phyloP scores from a whole-genome alignment of 2,113 vertebrate species.

The Tichodroma muraria region DNA sequence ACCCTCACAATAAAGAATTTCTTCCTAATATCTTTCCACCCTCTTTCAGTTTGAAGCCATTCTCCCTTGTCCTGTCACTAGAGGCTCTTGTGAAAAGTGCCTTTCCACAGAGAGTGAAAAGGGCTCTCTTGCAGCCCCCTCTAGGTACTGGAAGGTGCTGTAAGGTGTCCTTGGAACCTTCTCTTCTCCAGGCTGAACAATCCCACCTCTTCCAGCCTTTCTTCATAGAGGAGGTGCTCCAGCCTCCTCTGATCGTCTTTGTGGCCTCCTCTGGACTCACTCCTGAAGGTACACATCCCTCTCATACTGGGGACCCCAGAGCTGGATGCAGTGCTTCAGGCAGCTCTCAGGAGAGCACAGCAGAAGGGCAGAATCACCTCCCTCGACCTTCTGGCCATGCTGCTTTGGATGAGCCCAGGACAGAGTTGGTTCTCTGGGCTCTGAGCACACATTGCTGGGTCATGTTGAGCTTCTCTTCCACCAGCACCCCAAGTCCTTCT shows the following conservation, averaged over 20 bases:
- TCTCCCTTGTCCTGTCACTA: not conserved
- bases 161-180: not conserved
- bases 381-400: accelerated
- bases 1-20: no score
- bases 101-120: no score
- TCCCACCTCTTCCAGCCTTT: not conserved
- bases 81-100: not conserved
- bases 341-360: not conserved
- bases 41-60: not conserved
- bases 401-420: not conserved
- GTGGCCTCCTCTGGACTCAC: not conserved
- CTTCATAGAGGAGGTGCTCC: not conserved
- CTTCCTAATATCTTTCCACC: no score
- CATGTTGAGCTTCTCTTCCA: no score
- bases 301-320: not conserved
- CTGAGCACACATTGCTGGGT: not conserved
- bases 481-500: no score
- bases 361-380: not conserved
- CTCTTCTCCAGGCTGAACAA: not conserved
- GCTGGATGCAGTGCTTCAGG: not conserved
- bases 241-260: not conserved
- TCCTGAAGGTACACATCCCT: not conserved
- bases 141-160: not conserved
- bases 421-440: not conserved
- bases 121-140: not conserved